Percentiles rank a stretch among this genome's conserved stretches.
These are phyloP conservation scores for Falco biarmicus DNA, from an alignment of 2,797 vertebrate genomes.

Conservation along the genomic window DNA sequence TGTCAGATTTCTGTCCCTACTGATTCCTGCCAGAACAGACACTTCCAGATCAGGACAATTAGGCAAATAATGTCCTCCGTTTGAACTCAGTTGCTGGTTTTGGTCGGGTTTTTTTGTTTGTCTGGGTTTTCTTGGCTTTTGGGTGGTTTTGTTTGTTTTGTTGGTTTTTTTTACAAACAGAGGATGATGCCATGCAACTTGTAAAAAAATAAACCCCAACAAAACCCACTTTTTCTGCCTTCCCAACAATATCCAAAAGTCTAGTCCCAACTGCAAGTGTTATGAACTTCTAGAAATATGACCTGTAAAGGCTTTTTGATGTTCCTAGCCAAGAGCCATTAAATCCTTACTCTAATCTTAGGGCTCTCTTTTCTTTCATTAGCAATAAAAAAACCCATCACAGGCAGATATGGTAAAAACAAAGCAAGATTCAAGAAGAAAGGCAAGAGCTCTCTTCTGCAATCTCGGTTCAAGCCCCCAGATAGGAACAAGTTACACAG, in stretches of 20 bases:
- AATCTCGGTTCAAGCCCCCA: neutral
- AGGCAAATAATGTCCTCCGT: neutral
- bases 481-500: neutral
- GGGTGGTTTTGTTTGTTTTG: too few species aligned
- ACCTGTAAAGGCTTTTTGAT: neutral
- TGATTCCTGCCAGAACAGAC: neutral
- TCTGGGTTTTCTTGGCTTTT: too few species aligned
- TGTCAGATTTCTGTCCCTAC: neutral
- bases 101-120: too few species aligned
- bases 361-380: neutral
- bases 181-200: neutral
- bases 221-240: neutral
- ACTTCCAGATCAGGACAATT: neutral
- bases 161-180: neutral
- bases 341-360: neutral
- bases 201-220: neutral
- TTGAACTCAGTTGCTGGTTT: neutral
- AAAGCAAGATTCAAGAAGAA: neutral
- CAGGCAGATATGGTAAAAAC: neutral
- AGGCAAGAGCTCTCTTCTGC: neutral
- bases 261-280: neutral
- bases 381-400: neutral
- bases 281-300: neutral
- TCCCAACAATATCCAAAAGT: neutral
- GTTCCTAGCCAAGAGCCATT: neutral